phyloP scores from a whole-genome alignment of 1,140 invertebrate species.

The Macrosteles quadrilineatus region DNA sequence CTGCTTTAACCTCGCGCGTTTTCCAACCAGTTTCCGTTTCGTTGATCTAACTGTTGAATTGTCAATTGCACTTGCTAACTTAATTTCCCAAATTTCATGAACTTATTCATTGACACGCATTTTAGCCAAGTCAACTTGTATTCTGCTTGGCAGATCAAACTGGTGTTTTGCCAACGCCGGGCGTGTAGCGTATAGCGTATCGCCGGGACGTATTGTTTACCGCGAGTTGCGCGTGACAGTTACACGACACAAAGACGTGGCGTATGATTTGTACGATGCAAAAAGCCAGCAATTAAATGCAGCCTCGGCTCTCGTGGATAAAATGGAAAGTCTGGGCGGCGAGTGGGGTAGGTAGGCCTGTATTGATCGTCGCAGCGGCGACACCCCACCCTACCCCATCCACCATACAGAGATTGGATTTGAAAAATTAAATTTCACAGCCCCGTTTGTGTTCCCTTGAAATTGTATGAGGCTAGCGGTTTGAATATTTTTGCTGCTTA shows the following conservation, averaged over 20 bases:
- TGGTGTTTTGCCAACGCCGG: not conserved
- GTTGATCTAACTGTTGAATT: too few species aligned
- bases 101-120: too few species aligned
- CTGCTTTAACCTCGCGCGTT: too few species aligned
- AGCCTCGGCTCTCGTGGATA: not conserved
- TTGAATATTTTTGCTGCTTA: too few species aligned
- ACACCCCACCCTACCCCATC: not conserved
- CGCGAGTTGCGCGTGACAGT: conserved; percentile 3
- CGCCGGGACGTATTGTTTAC: not conserved
- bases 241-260: conserved; percentile 13
- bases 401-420: not conserved
- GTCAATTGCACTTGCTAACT: too few species aligned
- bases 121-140: too few species aligned
- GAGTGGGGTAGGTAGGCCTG: conserved; percentile 5
- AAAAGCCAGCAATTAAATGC: conserved; percentile 5
- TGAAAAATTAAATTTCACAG: conserved; percentile 1
- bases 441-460: too few species aligned
- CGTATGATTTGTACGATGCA: not conserved
- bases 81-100: too few species aligned
- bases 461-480: too few species aligned
- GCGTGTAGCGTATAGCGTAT: not conserved
- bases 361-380: not conserved
- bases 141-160: too few species aligned
- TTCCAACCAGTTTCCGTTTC: too few species aligned
- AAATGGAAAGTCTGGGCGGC: conserved; percentile 7